Conservation (phyloP, 1,140 invertebrate genomes). For the Adoxophyes honmai region DNA sequence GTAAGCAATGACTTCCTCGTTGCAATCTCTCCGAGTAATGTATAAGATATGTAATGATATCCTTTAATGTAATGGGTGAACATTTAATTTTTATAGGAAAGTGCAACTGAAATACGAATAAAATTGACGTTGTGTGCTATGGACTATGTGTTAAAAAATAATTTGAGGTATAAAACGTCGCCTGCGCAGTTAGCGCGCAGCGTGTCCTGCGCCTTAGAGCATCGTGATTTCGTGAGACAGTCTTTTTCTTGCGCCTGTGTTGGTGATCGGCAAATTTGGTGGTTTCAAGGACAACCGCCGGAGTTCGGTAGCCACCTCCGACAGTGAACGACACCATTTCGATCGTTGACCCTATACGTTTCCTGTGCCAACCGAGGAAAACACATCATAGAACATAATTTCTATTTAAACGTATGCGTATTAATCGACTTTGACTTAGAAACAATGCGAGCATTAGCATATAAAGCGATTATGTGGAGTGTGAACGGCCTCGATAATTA, state of each 20-base stretch:
- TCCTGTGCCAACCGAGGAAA: slow-evolving; percentile 59
- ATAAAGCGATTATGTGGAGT: slow-evolving; percentile 41
- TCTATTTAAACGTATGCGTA: slow-evolving; percentile 37
- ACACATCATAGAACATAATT: slow-evolving; percentile 44
- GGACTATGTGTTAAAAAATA: too few species aligned
- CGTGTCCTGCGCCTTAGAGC: slow-evolving; percentile 23
- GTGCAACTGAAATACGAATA: too few species aligned
- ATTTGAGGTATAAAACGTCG: too few species aligned
- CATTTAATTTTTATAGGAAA: too few species aligned
- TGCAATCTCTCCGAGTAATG: too few species aligned
- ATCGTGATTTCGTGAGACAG: slow-evolving; percentile 22
- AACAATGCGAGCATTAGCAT: slow-evolving; percentile 55
- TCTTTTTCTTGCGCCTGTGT: slow-evolving; percentile 29
- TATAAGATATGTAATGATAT: too few species aligned
- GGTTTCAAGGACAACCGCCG: slow-evolving; percentile 64
- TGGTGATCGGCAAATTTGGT: slow-evolving; percentile 59
- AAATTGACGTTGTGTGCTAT: too few species aligned
- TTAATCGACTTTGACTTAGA: slow-evolving; percentile 56
- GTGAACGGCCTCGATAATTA: slow-evolving; percentile 33
- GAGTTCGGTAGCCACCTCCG: slow-evolving; percentile 67
- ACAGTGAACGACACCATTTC: slow-evolving; percentile 70
- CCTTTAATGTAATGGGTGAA: too few species aligned
- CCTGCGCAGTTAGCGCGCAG: slow-evolving; percentile 21
- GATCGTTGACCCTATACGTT: slow-evolving; percentile 65
- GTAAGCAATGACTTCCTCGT: too few species aligned